Percentiles rank a stretch among this genome's conserved stretches.
phyloP scores from a whole-genome alignment of 1,140 invertebrate genomes.

The Triops cancriformis region DNA sequence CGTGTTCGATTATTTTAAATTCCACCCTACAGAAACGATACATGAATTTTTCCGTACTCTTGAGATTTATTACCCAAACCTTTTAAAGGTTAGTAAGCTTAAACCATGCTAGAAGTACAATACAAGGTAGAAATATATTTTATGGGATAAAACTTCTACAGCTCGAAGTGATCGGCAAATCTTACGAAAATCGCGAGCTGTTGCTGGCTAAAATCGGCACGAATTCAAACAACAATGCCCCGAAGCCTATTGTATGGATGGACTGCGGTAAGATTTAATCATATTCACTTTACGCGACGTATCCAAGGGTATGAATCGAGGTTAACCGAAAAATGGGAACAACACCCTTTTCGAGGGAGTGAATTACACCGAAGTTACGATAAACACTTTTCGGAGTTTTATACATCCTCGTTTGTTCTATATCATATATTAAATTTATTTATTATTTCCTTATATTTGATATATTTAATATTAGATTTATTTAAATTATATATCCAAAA shows the following conservation, averaged over 20 bases:
- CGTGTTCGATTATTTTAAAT: neutral
- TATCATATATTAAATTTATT: too few species aligned
- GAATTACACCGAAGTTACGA: too few species aligned
- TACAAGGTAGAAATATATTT: neutral
- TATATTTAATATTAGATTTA: too few species aligned
- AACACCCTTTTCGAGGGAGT: too few species aligned
- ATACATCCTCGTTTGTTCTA: too few species aligned
- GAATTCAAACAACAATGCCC: slow-evolving; percentile 25
- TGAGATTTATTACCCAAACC: neutral
- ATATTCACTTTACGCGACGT: too few species aligned
- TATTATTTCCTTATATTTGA: too few species aligned
- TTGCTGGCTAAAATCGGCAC: slow-evolving; percentile 54
- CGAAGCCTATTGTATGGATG: slow-evolving; percentile 37
- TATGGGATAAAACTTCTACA: neutral
- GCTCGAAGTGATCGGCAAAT: slow-evolving; percentile 53
- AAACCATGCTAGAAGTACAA: neutral
- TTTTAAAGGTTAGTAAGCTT: neutral
- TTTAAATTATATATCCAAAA: too few species aligned
- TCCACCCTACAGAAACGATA: neutral
- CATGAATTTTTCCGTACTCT: neutral
- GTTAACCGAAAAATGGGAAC: too few species aligned
- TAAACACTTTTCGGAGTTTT: too few species aligned
- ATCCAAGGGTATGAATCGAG: too few species aligned
- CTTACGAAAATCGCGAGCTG: slow-evolving; percentile 61
- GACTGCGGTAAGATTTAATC: slow-evolving; percentile 32